phyloP scores from a whole-genome alignment of 2,113 vertebrate species.

The Parotia lawesii region DNA sequence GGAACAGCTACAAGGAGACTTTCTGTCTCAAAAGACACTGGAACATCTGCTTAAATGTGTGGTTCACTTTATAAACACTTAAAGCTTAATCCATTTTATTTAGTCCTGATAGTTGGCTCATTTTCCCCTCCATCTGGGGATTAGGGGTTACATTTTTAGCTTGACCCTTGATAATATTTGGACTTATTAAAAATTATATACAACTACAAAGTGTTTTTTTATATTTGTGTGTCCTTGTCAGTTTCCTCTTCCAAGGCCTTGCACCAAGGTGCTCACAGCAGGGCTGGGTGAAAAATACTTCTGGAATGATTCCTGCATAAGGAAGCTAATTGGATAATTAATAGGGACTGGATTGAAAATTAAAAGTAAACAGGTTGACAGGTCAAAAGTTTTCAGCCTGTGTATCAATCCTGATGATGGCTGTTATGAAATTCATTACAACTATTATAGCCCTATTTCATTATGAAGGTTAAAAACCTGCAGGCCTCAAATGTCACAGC shows the following conservation, averaged over 20 bases:
- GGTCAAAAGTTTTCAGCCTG: background rate
- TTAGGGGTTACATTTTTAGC: background rate
- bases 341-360: background rate
- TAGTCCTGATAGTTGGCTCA: background rate
- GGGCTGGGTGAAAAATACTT: background rate
- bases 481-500: background rate
- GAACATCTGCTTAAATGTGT: slow-evolving; percentile 39
- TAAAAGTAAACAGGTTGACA: background rate
- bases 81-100: background rate
- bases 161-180: background rate
- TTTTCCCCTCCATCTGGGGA: background rate
- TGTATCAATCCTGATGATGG: background rate
- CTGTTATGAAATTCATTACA: background rate
- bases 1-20: slow-evolving; percentile 41
- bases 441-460: background rate
- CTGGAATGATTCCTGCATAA: background rate
- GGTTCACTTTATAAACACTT: background rate
- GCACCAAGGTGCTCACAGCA: background rate
- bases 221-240: background rate
- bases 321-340: slow-evolving; percentile 13
- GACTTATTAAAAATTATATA: background rate
- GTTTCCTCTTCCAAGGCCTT: background rate
- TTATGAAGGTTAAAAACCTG: background rate
- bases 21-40: slow-evolving; percentile 34
- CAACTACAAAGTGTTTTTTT: background rate